phyloP scores from a whole-genome alignment of 1,140 invertebrate genomes.

The Varroa destructor region DNA sequence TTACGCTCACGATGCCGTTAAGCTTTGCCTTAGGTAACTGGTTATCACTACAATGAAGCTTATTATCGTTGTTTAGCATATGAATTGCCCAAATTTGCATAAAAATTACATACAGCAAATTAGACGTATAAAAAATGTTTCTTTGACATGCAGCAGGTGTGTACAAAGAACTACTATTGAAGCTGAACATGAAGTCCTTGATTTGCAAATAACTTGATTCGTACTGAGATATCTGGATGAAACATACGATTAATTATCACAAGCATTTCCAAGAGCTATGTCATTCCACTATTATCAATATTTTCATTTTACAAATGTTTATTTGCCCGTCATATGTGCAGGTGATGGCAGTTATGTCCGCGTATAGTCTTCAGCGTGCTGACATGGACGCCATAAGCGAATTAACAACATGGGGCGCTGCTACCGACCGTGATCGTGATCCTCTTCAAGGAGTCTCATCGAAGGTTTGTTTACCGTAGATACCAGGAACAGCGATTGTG shows the following conservation, averaged over 20 bases:
- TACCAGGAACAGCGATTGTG: neutral
- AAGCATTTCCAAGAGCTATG: neutral
- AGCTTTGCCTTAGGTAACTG: too few relatives aligned
- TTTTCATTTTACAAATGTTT: neutral
- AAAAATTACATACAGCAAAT: too few relatives aligned
- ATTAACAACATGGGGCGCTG: conserved; percentile 55
- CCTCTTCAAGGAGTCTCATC: too few relatives aligned
- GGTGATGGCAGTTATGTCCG: conserved; percentile 57
- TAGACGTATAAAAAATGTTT: too few relatives aligned
- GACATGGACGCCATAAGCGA: conserved; percentile 78
- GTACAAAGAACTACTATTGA: too few relatives aligned
- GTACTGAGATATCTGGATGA: neutral
- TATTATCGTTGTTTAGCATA: too few relatives aligned
- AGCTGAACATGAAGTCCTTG: too few relatives aligned
- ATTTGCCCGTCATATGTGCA: conserved; percentile 33
- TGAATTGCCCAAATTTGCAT: too few relatives aligned
- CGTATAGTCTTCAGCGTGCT: conserved; percentile 73
- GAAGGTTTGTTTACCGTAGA: conserved; percentile 3
- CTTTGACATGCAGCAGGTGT: too few relatives aligned
- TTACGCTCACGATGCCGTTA: too few relatives aligned
- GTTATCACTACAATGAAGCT: too few relatives aligned
- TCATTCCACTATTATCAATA: neutral
- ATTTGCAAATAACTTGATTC: neutral
- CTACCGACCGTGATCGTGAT: too few relatives aligned
- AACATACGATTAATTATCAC: neutral